A percentile compares a stretch with the other conserved stretches of the same genome.
phyloP scores from a whole-genome alignment of 2,113 vertebrate species.

The Thomomys bottae region DNA sequence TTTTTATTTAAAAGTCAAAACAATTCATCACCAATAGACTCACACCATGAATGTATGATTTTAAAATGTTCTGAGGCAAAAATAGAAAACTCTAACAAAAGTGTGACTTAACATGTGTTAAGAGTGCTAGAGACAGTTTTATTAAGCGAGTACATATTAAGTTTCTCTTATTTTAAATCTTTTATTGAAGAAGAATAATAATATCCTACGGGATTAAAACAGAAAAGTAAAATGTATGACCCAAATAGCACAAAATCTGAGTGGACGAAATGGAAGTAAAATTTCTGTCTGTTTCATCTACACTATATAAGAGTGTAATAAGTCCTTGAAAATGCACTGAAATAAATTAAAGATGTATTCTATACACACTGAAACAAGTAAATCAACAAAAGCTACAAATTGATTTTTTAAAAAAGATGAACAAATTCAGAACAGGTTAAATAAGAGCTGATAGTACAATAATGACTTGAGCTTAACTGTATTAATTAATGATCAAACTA shows the following conservation, averaged over 20 bases:
- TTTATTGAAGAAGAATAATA: background rate
- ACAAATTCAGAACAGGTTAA: background rate
- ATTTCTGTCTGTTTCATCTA: background rate
- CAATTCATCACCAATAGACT: background rate
- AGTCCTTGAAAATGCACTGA: background rate
- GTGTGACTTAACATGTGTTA: background rate
- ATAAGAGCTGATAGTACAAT: background rate
- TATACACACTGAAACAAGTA: background rate
- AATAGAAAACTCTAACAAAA: conserved; percentile 7
- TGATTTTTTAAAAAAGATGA: background rate
- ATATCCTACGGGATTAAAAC: background rate
- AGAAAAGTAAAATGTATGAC: background rate
- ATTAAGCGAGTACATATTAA: background rate
- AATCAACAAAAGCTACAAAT: background rate
- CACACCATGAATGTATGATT: background rate
- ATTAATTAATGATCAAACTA: background rate
- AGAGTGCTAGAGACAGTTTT: background rate
- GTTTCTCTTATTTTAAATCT: background rate
- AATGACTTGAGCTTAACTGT: background rate
- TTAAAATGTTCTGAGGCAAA: background rate
- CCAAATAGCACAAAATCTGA: background rate
- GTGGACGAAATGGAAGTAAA: background rate
- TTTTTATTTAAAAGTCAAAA: background rate
- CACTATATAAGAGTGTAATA: background rate
- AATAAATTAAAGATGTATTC: background rate